These are phyloP conservation scores for Myopa testacea DNA, from an alignment of 2,888 invertebrate genomes.

Conservation along the genomic window DNA sequence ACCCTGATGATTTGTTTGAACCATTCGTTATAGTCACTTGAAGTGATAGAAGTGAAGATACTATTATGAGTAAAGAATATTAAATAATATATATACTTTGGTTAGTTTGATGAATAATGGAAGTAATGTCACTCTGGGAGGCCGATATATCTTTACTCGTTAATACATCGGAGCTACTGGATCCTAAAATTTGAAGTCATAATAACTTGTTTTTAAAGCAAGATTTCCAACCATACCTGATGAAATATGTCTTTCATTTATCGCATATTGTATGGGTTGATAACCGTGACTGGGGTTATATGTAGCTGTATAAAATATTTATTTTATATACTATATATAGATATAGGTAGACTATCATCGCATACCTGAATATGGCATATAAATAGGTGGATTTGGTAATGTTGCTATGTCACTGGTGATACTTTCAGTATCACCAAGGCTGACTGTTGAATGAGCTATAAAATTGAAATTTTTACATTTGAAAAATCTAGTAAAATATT, in stretches of 20 bases:
- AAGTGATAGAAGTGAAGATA: not conserved
- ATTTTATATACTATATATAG: not conserved
- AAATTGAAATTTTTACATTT: constrained; percentile 22
- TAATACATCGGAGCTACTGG: constrained; percentile 68
- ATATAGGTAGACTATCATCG: not conserved
- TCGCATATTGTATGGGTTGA: constrained; percentile 69
- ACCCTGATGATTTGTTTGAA: constrained; percentile 68
- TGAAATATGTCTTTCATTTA: constrained; percentile 68
- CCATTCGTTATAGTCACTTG: constrained; percentile 66
- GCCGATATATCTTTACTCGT: constrained; percentile 69
- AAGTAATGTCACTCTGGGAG: constrained; percentile 69
- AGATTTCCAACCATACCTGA: constrained; percentile 52
- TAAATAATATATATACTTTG: constrained; percentile 53
- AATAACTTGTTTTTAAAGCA: not conserved
- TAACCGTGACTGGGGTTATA: constrained; percentile 69
- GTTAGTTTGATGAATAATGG: constrained; percentile 69
- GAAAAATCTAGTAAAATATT: not conserved
- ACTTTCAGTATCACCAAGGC: constrained; percentile 68
- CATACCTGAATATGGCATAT: constrained; percentile 67
- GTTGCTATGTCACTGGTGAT: constrained; percentile 69
- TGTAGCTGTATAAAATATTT: constrained; percentile 56
- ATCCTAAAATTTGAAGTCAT: constrained; percentile 48
- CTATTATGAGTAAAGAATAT: constrained; percentile 40
- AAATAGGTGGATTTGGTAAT: constrained; percentile 68
- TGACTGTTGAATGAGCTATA: constrained; percentile 51